Conservation (phyloP, 2,113 vertebrate species). For the Cochlearius cochlearius region DNA sequence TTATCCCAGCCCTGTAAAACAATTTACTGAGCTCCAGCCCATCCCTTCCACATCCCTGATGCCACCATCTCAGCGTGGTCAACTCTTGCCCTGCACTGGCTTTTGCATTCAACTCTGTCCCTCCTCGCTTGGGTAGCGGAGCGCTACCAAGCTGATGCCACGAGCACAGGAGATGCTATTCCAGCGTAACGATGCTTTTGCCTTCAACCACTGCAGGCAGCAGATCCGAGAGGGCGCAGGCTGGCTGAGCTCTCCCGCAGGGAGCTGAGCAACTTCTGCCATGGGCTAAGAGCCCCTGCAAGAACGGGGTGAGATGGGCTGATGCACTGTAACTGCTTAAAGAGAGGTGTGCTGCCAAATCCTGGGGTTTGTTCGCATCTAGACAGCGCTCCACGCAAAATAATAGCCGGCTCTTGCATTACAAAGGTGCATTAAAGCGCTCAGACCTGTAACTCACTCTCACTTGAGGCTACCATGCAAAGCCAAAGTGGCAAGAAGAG, state of each 20-base stretch:
- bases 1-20: neutral
- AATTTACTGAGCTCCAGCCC: neutral
- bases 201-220: neutral
- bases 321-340: neutral
- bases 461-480: neutral
- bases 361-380: neutral
- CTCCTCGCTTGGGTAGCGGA: neutral
- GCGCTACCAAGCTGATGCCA: neutral
- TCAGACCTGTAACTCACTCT: neutral
- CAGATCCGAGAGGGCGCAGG: neutral
- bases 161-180: neutral
- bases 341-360: neutral
- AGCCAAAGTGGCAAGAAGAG: neutral
- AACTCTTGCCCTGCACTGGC: neutral
- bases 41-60: fast-evolving
- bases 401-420: neutral
- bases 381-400: neutral
- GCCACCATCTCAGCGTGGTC: neutral
- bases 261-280: neutral
- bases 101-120: neutral
- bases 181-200: neutral
- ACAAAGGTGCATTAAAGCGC: neutral
- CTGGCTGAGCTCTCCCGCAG: neutral
- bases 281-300: neutral
- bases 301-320: neutral